Evolutionary conservation across 2,113 vertebrate species (phyloP).

Genomic region (Mus pahari): DNA sequence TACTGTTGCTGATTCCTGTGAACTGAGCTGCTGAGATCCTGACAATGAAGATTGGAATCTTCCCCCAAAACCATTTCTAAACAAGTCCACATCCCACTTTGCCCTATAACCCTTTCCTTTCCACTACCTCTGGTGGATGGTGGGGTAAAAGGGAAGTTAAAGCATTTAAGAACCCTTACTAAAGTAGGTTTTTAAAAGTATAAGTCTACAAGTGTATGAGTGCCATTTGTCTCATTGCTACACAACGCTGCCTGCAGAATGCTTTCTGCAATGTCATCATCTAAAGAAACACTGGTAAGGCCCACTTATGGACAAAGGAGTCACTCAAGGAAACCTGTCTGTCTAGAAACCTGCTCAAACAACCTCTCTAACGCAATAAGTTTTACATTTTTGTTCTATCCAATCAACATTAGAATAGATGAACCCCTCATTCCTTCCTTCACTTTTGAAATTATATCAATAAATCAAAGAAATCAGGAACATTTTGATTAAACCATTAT

Average conservation of each 20-base stretch:
- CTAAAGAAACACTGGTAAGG: conserved; percentile 49
- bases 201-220: background rate
- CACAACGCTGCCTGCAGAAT: background rate
- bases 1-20: no score
- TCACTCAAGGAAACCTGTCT: conserved; percentile 22
- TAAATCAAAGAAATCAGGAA: conserved; percentile 55
- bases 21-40: no score
- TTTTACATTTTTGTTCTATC: conserved; percentile 53
- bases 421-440: conserved; percentile 33
- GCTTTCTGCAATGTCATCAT: background rate
- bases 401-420: conserved; percentile 13
- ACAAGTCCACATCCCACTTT: no score
- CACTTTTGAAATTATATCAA: conserved; percentile 36
- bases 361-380: conserved; percentile 20
- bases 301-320: conserved; percentile 4
- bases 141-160: no score
- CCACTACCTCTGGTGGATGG: no score
- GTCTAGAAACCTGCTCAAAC: background rate
- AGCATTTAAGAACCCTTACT: no score
- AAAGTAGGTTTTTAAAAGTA: no score
- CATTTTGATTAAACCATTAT: conserved; percentile 56
- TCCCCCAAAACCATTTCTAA: no score
- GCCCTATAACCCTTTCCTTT: no score
- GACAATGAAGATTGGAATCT: no score
- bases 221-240: background rate